Base-by-base conservation (phyloP, 2,113 vertebrate species). In the Polypterus bichir region DNA sequence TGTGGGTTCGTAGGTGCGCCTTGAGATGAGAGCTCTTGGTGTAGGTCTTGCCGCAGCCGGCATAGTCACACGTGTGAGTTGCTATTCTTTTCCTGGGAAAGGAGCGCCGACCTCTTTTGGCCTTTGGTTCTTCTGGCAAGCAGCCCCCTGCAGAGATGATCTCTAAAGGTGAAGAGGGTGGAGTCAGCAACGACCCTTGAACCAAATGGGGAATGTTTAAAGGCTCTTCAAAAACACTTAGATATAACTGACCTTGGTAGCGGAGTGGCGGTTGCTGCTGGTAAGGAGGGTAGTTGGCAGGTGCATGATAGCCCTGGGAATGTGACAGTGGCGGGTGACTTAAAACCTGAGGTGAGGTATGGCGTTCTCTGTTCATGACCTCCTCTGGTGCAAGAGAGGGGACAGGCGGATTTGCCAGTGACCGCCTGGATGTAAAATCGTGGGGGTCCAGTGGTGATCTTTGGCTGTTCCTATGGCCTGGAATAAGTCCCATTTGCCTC, bases 21-120 rank as follows among this genome's bases (percentile, higher is more conserved):
- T 99, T 99, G 68, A 99, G 92, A 76, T 99, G 96, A 47, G 96
- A 99, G 75, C 96, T 99, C 80, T 99, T 99, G 6, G 96, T 99
- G 74, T 99, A 99, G 0, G 96, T 99, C 79, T 99, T 99, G 47
- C 96, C 96, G 0, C 96, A 99, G 70, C 95, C 96, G 0, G 89
- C 90, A 0, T 97, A 99, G 75, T 97, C 93, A 0, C 96, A 99
- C 1, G 90, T 98, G 79, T 99, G 94, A 0, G 94, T 93, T 57
- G 96, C 94, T 0, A 92, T 92, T 70, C 95, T 87, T 83, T 98
- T 98, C 73, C 95, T 88, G 3, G 95, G 94, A 94, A 95, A 97
- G 0, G 95, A 95, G 62, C 94, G 87, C 2, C 94, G 81, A 5
- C 96, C 95, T n/a, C 95, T 88, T 75, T 95, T 97, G 5, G 93